Conservation (phyloP, 2,797 vertebrate species). For the Gallinago nigripennis region DNA sequence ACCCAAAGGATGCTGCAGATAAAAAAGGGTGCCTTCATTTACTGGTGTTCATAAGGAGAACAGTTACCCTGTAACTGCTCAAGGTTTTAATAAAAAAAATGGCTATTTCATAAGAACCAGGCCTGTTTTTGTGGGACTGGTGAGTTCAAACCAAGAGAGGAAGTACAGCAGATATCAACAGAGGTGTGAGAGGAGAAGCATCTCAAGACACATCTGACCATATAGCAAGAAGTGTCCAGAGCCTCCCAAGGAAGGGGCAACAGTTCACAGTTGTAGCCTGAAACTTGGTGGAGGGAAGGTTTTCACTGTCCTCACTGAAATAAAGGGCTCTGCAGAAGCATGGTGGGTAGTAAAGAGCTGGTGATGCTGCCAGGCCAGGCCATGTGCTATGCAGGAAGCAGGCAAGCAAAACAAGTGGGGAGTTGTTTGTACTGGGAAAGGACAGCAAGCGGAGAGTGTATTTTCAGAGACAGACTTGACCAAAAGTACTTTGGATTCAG, state of each 20-base stretch:
- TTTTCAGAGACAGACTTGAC: background rate
- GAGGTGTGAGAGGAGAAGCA: background rate
- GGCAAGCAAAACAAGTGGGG: background rate
- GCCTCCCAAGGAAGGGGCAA: background rate
- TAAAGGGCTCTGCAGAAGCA: fast-evolving
- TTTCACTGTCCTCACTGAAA: background rate
- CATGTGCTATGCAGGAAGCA: fast-evolving
- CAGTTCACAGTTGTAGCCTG: background rate
- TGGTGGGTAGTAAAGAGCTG: background rate
- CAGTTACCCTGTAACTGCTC: background rate
- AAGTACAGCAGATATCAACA: background rate
- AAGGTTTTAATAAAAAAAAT: background rate
- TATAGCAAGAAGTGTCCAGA: background rate
- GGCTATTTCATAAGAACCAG: background rate
- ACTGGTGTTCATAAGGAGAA: background rate
- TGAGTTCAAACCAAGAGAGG: background rate
- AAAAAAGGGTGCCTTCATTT: background rate
- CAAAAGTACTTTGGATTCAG: background rate
- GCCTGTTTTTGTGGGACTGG: background rate
- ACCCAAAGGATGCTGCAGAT: background rate
- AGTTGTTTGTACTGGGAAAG: background rate
- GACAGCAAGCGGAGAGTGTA: fast-evolving
- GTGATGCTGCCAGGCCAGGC: background rate
- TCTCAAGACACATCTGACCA: fast-evolving
- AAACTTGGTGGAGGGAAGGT: background rate